These are phyloP conservation scores for Miniopterus natalensis DNA, from an alignment of 2,113 vertebrate species.

Conservation along the genomic window DNA sequence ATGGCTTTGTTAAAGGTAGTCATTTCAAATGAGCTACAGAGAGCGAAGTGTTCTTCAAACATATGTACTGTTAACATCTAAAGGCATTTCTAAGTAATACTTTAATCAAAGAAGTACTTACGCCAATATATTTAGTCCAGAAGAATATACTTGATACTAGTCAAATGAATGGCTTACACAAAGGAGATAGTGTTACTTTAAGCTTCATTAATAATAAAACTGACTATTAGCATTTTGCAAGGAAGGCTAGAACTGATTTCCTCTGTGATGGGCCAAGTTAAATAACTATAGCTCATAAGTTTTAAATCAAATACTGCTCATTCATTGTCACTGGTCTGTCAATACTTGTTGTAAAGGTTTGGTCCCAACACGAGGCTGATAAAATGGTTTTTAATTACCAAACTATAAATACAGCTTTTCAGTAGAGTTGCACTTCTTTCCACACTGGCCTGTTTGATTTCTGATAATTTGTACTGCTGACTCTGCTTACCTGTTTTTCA, in stretches of 20 bases:
- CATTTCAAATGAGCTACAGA: conserved; percentile 66
- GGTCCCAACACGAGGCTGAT: conserved; percentile 90
- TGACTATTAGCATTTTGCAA: conserved; percentile 82
- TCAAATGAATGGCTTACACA: conserved; percentile 80
- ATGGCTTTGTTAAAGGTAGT: conserved; percentile 57
- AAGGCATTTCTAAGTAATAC: conserved; percentile 79
- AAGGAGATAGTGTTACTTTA: conserved; percentile 76
- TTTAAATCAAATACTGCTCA: conserved; percentile 93
- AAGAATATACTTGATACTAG: conserved; percentile 77
- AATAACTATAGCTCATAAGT: conserved; percentile 92
- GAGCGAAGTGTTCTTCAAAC: conserved; percentile 71
- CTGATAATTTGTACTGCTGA: conserved; percentile 97
- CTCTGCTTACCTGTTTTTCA: conserved; percentile 92
- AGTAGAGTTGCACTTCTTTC: conserved; percentile 86
- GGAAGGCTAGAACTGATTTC: conserved; percentile 82
- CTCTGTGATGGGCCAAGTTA: conserved; percentile 87
- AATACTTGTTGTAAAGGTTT: conserved; percentile 90
- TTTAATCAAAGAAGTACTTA: conserved; percentile 82
- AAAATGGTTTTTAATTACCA: conserved; percentile 99
- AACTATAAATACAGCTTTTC: conserved; percentile 93
- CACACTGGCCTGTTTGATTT: conserved; percentile 94
- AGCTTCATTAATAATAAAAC: conserved; percentile 87
- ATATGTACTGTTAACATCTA: conserved; percentile 69
- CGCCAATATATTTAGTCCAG: conserved; percentile 72
- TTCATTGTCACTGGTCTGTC: conserved; percentile 89